phyloP scores from a whole-genome alignment of 2,888 invertebrate species.

The Brachycybe producta region DNA sequence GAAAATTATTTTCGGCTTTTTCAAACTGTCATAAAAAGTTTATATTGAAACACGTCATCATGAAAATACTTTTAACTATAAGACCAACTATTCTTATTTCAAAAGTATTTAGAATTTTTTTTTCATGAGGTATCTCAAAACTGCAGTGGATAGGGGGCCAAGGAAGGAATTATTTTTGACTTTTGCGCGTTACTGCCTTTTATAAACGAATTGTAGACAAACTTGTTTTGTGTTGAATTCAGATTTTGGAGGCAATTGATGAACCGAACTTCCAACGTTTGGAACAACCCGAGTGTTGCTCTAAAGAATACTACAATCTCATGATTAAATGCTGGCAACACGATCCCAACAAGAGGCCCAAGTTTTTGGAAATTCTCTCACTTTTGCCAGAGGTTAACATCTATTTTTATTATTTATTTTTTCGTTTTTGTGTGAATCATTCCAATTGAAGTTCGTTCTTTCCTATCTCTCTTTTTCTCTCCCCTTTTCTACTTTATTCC shows the following conservation, averaged over 20 bases:
- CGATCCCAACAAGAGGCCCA: slow-evolving; percentile 73
- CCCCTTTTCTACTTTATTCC: too few relatives aligned
- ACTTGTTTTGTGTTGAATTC: slow-evolving; percentile 11
- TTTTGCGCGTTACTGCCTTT: background rate
- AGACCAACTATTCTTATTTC: too few relatives aligned
- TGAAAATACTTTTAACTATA: too few relatives aligned
- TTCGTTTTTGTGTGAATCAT: background rate
- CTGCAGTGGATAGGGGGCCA: too few relatives aligned
- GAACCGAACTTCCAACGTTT: slow-evolving; percentile 78
- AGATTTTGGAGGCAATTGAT: slow-evolving; percentile 87
- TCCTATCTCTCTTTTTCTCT: too few relatives aligned
- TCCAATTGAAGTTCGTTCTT: background rate
- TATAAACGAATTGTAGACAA: background rate
- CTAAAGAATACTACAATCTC: slow-evolving; percentile 74
- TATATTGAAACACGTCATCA: too few relatives aligned
- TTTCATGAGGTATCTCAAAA: background rate
- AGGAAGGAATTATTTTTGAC: background rate
- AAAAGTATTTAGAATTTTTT: too few relatives aligned
- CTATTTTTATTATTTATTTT: background rate
- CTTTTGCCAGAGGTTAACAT: slow-evolving; percentile 53
- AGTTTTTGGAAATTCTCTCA: slow-evolving; percentile 69
- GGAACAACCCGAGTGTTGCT: slow-evolving; percentile 88
- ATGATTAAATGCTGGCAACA: slow-evolving; percentile 97
- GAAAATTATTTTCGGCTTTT: too few relatives aligned
- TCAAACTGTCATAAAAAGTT: too few relatives aligned